phyloP scores from a whole-genome alignment of 2,797 vertebrate species.

The Adrianichthys oophorus region DNA sequence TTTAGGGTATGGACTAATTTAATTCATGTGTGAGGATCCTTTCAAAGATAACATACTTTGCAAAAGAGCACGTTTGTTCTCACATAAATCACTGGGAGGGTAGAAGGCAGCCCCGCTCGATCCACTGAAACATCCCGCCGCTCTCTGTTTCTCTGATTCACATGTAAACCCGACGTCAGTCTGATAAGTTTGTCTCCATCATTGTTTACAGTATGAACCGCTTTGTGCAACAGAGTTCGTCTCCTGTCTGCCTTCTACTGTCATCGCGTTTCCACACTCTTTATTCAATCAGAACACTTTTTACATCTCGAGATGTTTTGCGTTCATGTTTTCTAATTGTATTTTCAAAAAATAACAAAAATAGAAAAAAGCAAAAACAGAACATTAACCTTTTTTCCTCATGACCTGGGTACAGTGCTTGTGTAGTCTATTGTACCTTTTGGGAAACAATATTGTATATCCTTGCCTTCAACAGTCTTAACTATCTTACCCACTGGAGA shows the following conservation, averaged over 20 bases:
- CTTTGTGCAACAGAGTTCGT: conserved; percentile 53
- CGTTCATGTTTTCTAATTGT: conserved; percentile 85
- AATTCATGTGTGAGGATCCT: conserved; percentile 44
- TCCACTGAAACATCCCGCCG: conserved; percentile 1
- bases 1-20: conserved; percentile 37
- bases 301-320: conserved; percentile 78
- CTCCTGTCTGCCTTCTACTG: conserved; percentile 72
- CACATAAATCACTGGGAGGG: conserved; percentile 35
- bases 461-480: conserved; percentile 88
- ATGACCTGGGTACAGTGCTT: conserved; percentile 82
- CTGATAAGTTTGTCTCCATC: conserved; percentile 50
- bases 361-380: conserved; percentile 60
- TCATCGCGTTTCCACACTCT: conserved; percentile 69
- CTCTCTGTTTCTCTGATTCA: conserved; percentile 27
- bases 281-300: conserved; percentile 78
- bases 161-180: conserved; percentile 25
- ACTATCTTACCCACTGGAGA: conserved; percentile 86
- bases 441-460: conserved; percentile 85
- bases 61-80: conserved; percentile 58
- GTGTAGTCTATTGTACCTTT: conserved; percentile 85
- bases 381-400: conserved; percentile 79
- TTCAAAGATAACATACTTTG: conserved; percentile 49
- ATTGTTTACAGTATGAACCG: conserved; percentile 55
- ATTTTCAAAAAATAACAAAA: conserved; percentile 79
- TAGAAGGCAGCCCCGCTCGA: conserved; percentile 44